phyloP scores from a whole-genome alignment of 2,888 invertebrate species.

The Lucinisca nassula region DNA sequence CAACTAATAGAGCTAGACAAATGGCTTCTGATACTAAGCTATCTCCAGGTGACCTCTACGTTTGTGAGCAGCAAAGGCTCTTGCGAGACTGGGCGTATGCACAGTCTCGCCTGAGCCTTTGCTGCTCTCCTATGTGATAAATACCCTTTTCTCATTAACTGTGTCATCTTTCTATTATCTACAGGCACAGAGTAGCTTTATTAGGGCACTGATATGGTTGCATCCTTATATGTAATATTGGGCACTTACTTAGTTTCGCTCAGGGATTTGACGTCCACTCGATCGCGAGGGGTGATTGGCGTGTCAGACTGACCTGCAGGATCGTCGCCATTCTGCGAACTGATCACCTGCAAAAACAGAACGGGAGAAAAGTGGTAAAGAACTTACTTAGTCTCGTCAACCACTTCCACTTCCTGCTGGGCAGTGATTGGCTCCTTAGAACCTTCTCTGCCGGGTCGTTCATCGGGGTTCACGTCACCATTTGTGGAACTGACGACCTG shows the following conservation, averaged over 20 bases:
- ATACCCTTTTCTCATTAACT: too few relatives aligned
- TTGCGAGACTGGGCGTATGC: too few relatives aligned
- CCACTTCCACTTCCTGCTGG: constrained; percentile 97
- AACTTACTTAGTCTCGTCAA: constrained; percentile 93
- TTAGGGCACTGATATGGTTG: too few relatives aligned
- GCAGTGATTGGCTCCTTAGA: constrained; percentile 99
- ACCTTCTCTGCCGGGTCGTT: constrained; percentile 96
- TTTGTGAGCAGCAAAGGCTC: too few relatives aligned
- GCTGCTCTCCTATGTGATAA: too few relatives aligned
- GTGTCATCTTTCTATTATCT: too few relatives aligned
- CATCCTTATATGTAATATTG: too few relatives aligned
- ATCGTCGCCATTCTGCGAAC: constrained; percentile 97
- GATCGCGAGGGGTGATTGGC: constrained; percentile 96
- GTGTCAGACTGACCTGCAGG: constrained; percentile 99
- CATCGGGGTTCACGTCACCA: constrained; percentile 93
- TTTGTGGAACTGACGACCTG: constrained; percentile 99
- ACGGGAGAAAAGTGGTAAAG: neutral
- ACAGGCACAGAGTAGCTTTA: too few relatives aligned
- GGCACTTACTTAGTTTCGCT: constrained; percentile 92
- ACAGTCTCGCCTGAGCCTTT: too few relatives aligned
- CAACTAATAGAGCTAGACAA: too few relatives aligned
- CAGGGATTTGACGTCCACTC: constrained; percentile 96
- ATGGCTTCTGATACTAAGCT: too few relatives aligned
- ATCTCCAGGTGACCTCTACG: too few relatives aligned
- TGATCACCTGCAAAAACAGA: constrained; percentile 93